A percentile compares a stretch with the other conserved stretches of the same genome.
These are phyloP conservation scores for Perca flavescens DNA, from an alignment of 2,113 vertebrate genomes.

Conservation along the genomic window DNA sequence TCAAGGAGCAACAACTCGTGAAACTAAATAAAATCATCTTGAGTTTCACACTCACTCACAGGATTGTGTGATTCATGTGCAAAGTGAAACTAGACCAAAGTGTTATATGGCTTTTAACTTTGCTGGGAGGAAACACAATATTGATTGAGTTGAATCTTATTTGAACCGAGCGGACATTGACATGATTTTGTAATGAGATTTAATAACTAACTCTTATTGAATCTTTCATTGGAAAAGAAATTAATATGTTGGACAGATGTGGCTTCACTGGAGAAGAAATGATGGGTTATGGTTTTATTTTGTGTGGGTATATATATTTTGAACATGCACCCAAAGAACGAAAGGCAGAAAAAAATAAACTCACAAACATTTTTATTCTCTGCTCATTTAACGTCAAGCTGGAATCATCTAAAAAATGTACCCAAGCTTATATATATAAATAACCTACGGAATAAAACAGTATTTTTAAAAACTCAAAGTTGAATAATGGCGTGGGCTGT, in stretches of 20 bases:
- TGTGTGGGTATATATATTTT: neutral
- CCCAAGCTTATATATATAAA: neutral
- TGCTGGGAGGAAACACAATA: slow-evolving; percentile 24
- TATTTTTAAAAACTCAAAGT: slow-evolving; percentile 12
- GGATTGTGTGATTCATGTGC: slow-evolving; percentile 30
- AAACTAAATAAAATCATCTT: slow-evolving; percentile 29
- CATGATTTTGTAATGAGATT: slow-evolving; percentile 8
- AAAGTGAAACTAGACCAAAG: slow-evolving; percentile 31
- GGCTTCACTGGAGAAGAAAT: neutral
- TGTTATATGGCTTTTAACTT: slow-evolving; percentile 69
- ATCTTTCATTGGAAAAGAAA: neutral
- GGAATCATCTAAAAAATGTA: neutral
- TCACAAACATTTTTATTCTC: neutral
- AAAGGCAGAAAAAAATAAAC: neutral
- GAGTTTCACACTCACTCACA: slow-evolving; percentile 19
- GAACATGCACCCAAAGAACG: neutral
- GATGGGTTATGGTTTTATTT: neutral
- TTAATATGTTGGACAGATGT: slow-evolving; percentile 18
- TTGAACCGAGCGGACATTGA: neutral
- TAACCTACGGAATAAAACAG: neutral
- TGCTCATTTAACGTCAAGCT: neutral
- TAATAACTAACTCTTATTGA: neutral
- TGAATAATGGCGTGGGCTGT: slow-evolving; percentile 11
- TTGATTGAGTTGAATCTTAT: neutral
- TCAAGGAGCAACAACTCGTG: slow-evolving; percentile 27